Evolutionary conservation across 1,140 invertebrate species (phyloP).

Genomic region (Macrocentrus cingulum): DNA sequence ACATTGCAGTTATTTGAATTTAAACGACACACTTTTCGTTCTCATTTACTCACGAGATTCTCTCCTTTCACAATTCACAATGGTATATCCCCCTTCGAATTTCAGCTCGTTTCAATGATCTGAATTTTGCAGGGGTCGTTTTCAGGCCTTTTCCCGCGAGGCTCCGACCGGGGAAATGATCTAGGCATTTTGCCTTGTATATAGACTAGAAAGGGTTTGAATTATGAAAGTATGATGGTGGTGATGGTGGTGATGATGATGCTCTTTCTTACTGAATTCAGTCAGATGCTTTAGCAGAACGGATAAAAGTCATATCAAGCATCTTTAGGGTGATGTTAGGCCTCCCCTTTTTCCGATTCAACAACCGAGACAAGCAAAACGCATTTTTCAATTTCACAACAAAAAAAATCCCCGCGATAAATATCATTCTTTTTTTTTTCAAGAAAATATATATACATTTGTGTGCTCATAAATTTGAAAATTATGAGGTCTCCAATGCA

Average conservation of each 20-base stretch:
- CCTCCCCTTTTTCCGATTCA: no score
- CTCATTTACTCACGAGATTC: slow-evolving; percentile 11
- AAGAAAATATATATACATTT: slow-evolving; percentile 55
- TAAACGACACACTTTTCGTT: slow-evolving; percentile 9
- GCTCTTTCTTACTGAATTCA: background rate
- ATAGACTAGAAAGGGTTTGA: slow-evolving; percentile 54
- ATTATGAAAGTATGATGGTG: slow-evolving; percentile 46
- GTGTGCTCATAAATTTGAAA: slow-evolving; percentile 59
- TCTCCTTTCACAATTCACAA: background rate
- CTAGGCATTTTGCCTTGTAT: slow-evolving; percentile 23
- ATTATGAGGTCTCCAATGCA: slow-evolving; percentile 43
- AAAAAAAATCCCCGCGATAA: slow-evolving; percentile 51
- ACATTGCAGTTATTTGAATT: background rate
- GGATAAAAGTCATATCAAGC: background rate
- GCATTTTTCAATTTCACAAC: slow-evolving; percentile 56
- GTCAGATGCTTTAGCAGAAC: no score
- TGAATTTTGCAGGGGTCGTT: slow-evolving; percentile 25
- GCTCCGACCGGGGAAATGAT: slow-evolving; percentile 24
- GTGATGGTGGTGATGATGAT: slow-evolving; percentile 24
- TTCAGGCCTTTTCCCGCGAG: slow-evolving; percentile 2
- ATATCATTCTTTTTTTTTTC: slow-evolving; percentile 36
- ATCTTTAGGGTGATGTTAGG: no score
- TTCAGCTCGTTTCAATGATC: slow-evolving; percentile 12
- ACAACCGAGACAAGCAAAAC: slow-evolving; percentile 33
- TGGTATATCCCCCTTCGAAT: background rate